Evolutionary conservation across 2,888 invertebrate genomes (phyloP), one percentile per base, ranked within the genome.

Genomic region (Prostheceraeus crozeri): DNA sequence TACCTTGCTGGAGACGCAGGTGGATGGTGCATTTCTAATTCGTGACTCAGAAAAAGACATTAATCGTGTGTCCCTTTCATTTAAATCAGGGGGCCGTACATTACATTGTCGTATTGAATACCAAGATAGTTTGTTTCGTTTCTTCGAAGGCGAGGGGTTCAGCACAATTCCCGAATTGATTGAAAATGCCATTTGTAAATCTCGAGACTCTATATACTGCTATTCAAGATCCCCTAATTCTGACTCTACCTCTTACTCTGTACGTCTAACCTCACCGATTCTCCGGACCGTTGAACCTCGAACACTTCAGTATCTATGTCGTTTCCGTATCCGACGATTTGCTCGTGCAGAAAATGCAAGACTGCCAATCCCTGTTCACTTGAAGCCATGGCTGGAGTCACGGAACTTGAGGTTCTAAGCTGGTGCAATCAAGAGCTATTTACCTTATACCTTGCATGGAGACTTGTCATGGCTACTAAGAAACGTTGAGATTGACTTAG

Each of bases 1-100:
- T 3, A 28, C 51, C 19, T 21, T n/a, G 33, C 28, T 61, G 14
- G 11, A 28, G 11, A 14, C 16, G 10, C 28, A 52, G 21, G 25
- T 51, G 3, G 59, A 61, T 35, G 61, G 61, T 31, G 33, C 60
- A 30, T 61, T 61, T 35, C 51, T 61, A 21, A 31, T 61, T 21
- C 33, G 61, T 30, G 59, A 61, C 45, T 60, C 59, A 27, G 33
- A 40, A 23, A 35, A 46, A 11, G 59, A 51, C 25, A 19, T 48
- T 14, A 51, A 61, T 28, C 33, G 45, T n/a, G 51, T 60, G n/a
- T 60, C 61, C 14, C 36, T 61, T 14, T 60, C 59, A 30, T 61
- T 61, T 35, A 46, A 52, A 31, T 33, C 33, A 19, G 35, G 30
- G 11, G 61, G 59, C 16, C 51, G 33, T 27, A 61, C 40, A 4